Conservation (phyloP, 2,113 vertebrate genomes). For the Baryphthengus martii region DNA sequence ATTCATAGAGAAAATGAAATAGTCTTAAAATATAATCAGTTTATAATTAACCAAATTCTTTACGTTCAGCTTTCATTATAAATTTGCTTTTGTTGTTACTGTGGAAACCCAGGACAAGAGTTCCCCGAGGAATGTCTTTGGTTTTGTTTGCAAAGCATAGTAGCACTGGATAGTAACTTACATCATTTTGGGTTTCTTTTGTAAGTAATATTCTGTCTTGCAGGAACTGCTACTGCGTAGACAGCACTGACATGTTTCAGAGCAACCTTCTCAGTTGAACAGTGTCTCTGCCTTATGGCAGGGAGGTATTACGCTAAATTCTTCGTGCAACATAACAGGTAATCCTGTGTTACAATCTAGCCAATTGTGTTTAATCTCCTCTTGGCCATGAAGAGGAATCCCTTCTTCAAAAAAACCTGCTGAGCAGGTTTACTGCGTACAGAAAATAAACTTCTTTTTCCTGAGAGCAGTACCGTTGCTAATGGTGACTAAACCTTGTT, state of each 20-base stretch:
- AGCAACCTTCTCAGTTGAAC: neutral
- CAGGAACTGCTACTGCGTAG: neutral
- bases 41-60: slow-evolving; percentile 32
- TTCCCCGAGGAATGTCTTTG: neutral
- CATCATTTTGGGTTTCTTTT: neutral
- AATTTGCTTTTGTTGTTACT: neutral
- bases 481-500: neutral
- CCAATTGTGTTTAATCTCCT: neutral
- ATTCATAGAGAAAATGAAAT: neutral
- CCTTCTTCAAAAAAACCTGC: neutral
- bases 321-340: neutral
- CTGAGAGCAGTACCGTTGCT: neutral
- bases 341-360: neutral
- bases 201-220: neutral
- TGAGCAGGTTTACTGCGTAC: neutral
- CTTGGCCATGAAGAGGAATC: neutral
- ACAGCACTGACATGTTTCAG: neutral
- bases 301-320: neutral
- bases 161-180: neutral
- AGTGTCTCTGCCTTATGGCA: neutral
- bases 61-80: neutral
- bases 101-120: neutral
- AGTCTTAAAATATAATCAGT: neutral
- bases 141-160: neutral
- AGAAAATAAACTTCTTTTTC: neutral